These are phyloP conservation scores for Peromyscus aztecus DNA, from an alignment of 2,797 vertebrate genomes.

Conservation along the genomic window DNA sequence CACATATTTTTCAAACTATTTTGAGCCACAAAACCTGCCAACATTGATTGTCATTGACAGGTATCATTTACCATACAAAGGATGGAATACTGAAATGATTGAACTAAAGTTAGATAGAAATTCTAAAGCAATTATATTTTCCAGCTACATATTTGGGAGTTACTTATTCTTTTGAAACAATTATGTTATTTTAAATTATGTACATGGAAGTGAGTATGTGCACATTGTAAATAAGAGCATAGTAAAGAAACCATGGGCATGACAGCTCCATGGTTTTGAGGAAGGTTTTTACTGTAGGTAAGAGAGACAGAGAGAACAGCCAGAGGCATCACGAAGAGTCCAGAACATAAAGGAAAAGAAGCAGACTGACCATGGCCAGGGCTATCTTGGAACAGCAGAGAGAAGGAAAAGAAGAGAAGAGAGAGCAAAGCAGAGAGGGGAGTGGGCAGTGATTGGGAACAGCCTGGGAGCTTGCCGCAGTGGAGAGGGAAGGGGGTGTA, in stretches of 20 bases:
- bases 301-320: background rate
- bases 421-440: background rate
- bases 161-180: background rate
- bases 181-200: background rate
- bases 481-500: background rate
- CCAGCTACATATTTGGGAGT: background rate
- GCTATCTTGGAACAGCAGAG: background rate
- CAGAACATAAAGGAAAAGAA: background rate
- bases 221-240: background rate
- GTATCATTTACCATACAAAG: background rate
- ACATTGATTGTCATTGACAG: background rate
- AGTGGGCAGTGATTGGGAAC: too few relatives aligned
- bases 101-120: background rate
- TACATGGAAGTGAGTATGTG: too few relatives aligned
- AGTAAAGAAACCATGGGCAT: background rate
- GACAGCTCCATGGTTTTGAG: background rate
- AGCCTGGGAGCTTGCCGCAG: too few relatives aligned
- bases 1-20: background rate
- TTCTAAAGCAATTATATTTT: slow-evolving; percentile 52
- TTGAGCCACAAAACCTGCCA: slow-evolving; percentile 19
- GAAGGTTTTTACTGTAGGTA: background rate
- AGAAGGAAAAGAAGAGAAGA: background rate
- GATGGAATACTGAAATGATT: background rate
- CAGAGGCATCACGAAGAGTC: background rate
- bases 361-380: background rate